phyloP scores from a whole-genome alignment of 2,797 vertebrate genomes.

The Xenentodon cancila region DNA sequence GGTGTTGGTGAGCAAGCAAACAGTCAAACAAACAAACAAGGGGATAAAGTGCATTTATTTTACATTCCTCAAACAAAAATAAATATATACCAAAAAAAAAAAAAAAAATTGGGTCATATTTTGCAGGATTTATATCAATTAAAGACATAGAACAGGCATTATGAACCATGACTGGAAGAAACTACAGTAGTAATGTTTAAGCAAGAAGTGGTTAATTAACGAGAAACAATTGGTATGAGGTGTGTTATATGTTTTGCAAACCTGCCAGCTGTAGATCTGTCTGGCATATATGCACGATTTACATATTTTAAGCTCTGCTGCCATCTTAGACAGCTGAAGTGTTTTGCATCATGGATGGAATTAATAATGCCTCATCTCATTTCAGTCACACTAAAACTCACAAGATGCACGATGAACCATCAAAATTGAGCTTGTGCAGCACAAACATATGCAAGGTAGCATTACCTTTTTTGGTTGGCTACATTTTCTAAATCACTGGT shows the following conservation, averaged over 20 bases:
- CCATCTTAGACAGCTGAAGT: conserved; percentile 61
- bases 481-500: conserved; percentile 67
- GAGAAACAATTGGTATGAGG: conserved; percentile 38
- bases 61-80: too few species aligned
- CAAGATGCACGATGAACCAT: conserved; percentile 65
- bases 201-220: conserved; percentile 19
- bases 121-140: too few species aligned
- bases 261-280: conserved; percentile 50
- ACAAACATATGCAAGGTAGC: conserved; percentile 63
- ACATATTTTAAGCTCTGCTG: conserved; percentile 61
- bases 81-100: too few species aligned
- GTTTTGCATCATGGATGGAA: conserved; percentile 57
- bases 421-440: conserved; percentile 68
- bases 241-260: conserved; percentile 49
- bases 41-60: not conserved
- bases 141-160: too few species aligned
- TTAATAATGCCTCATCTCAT: conserved; percentile 67
- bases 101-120: too few species aligned
- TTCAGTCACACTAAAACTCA: conserved; percentile 55
- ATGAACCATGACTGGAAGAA: not conserved
- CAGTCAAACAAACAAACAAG: conserved; percentile 1
- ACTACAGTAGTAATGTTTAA: conserved; percentile 15
- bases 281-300: conserved; percentile 55
- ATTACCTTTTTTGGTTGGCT: conserved; percentile 57
- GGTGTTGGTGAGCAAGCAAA: conserved; percentile 7